Evolutionary conservation across 1,140 invertebrate species (phyloP).

Genomic region (Leptoteleia sp.): DNA sequence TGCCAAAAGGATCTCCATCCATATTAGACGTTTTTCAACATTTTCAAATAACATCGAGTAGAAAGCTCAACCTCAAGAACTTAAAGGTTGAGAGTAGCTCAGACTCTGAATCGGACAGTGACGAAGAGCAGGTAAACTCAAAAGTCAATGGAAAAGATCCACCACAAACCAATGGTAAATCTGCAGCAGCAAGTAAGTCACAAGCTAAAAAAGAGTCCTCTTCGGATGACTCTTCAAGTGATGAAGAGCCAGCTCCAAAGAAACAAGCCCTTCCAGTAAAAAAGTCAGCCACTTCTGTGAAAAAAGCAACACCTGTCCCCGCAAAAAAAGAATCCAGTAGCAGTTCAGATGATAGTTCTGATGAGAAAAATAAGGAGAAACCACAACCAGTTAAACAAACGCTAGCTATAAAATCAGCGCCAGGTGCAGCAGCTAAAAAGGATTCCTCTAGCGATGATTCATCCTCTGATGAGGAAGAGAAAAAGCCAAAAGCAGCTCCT

Average conservation of each 20-base stretch:
- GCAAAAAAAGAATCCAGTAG: slow-evolving; percentile 67
- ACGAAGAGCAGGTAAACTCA: slow-evolving; percentile 65
- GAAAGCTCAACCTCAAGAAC: slow-evolving; percentile 76
- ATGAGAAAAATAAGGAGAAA: slow-evolving; percentile 70
- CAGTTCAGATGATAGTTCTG: slow-evolving; percentile 72
- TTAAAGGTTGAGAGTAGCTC: slow-evolving; percentile 74
- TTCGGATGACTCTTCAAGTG: slow-evolving; percentile 14
- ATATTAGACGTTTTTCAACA: slow-evolving; percentile 80
- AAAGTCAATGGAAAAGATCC: slow-evolving; percentile 37
- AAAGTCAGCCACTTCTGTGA: slow-evolving; percentile 8
- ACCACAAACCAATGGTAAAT: slow-evolving; percentile 54
- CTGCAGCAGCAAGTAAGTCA: slow-evolving; percentile 7
- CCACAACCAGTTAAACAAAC: slow-evolving; percentile 48
- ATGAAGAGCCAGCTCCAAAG: slow-evolving; percentile 19
- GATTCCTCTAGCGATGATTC: no score
- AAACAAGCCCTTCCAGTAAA: slow-evolving; percentile 17
- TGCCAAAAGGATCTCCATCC: slow-evolving; percentile 81
- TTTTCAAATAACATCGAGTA: slow-evolving; percentile 80
- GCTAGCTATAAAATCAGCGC: slow-evolving; percentile 29
- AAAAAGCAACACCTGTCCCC: slow-evolving; percentile 23
- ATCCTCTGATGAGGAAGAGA: no score
- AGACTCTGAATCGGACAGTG: slow-evolving; percentile 77
- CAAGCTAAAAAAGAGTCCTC: slow-evolving; percentile 45
- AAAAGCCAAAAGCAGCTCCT: slow-evolving; percentile 68
- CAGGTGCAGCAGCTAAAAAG: slow-evolving; percentile 6